phyloP scores from a whole-genome alignment of 2,113 vertebrate genomes.

The Sigmodon hispidus region DNA sequence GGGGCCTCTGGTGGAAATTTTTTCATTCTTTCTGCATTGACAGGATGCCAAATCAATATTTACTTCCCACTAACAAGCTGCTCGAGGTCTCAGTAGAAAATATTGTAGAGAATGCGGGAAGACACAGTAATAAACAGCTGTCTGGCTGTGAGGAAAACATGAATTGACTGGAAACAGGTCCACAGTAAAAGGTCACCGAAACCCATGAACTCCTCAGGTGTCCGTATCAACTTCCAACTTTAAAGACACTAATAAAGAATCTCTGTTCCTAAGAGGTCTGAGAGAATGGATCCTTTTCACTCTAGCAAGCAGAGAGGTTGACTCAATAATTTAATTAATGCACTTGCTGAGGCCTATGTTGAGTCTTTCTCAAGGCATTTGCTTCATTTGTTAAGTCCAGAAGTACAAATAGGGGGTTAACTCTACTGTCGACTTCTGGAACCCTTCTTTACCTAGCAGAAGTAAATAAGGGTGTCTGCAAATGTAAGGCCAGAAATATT shows the following conservation, averaged over 20 bases:
- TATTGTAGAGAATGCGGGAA: slow-evolving; percentile 93
- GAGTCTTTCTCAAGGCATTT: slow-evolving; percentile 70
- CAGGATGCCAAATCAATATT: slow-evolving; percentile 99
- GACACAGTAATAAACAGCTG: slow-evolving; percentile 98
- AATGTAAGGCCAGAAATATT: slow-evolving; percentile 41
- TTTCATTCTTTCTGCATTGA: slow-evolving; percentile 99
- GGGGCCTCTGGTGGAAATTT: slow-evolving; percentile 99
- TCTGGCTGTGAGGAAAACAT: slow-evolving; percentile 99
- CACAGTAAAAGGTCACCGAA: slow-evolving; percentile 92
- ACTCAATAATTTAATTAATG: slow-evolving; percentile 89
- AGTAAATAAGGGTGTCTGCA: slow-evolving; percentile 69
- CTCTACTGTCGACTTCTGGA: slow-evolving; percentile 62
- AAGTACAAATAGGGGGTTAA: slow-evolving; percentile 76
- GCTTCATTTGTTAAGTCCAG: slow-evolving; percentile 78
- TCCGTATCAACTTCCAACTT: slow-evolving; percentile 91
- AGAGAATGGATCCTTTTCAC: slow-evolving; percentile 84
- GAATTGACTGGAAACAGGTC: slow-evolving; percentile 95
- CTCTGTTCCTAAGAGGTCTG: slow-evolving; percentile 84
- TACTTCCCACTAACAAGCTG: slow-evolving; percentile 99
- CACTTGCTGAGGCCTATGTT: slow-evolving; percentile 80
- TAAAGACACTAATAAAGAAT: slow-evolving; percentile 88
- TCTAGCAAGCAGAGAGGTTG: slow-evolving; percentile 77
- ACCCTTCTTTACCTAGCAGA: slow-evolving; percentile 58
- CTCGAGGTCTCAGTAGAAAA: slow-evolving; percentile 97
- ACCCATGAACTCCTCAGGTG: slow-evolving; percentile 91